Conservation (phyloP, 2,113 vertebrate genomes). For the Poeciliopsis retropinna region DNA sequence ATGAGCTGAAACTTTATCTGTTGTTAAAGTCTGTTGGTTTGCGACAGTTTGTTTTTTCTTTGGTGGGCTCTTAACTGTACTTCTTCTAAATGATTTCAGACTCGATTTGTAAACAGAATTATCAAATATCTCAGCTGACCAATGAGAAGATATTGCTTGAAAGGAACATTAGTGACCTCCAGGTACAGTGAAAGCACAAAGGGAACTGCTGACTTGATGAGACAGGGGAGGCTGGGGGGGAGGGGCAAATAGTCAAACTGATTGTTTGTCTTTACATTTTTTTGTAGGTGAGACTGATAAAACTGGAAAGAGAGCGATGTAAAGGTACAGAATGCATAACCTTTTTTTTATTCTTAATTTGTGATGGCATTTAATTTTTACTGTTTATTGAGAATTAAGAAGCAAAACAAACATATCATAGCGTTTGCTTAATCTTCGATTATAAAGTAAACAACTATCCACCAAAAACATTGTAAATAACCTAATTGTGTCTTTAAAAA, state of each 20-base stretch:
- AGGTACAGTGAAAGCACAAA: slow-evolving; percentile 75
- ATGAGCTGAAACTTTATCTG: not conserved
- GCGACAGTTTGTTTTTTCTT: too few relatives aligned
- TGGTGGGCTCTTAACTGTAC: too few relatives aligned
- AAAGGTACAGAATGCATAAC: slow-evolving; percentile 79
- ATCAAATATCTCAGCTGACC: slow-evolving; percentile 83
- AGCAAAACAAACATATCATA: not conserved
- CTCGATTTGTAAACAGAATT: slow-evolving; percentile 80
- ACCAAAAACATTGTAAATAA: not conserved
- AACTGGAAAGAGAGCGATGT: slow-evolving; percentile 76
- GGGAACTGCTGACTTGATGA: accelerated
- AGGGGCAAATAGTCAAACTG: not conserved
- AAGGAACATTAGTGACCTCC: slow-evolving; percentile 82
- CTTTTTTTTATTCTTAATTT: not conserved
- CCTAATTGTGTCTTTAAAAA: slow-evolving; percentile 27
- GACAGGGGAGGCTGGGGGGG: too few relatives aligned
- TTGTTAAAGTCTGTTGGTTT: not conserved
- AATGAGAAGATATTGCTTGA: slow-evolving; percentile 86
- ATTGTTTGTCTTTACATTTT: slow-evolving; percentile 10
- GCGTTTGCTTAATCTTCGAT: too few relatives aligned
- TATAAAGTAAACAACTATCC: not conserved
- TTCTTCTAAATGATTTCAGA: slow-evolving; percentile 73
- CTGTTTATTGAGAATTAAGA: not conserved
- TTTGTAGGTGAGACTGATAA: slow-evolving; percentile 82
- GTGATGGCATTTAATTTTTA: not conserved